A percentile compares a stretch with the other conserved stretches of the same genome.
These are phyloP conservation scores for Zeugodacus cucurbitae DNA, from an alignment of 1,140 invertebrate species.

Conservation along the genomic window DNA sequence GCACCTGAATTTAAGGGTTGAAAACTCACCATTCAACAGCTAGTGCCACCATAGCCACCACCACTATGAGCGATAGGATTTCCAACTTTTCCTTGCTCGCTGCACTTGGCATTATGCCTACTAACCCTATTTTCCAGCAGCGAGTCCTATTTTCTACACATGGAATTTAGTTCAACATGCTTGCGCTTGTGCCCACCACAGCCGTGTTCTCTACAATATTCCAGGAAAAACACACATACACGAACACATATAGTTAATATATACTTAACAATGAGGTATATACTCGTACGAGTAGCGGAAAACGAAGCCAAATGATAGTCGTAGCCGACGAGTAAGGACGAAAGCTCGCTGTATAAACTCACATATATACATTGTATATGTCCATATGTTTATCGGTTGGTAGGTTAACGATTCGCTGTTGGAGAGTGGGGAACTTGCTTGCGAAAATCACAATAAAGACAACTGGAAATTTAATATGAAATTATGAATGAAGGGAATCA, in stretches of 20 bases:
- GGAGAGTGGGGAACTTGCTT: not conserved
- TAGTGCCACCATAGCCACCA: not conserved
- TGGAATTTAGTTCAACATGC: conserved; percentile 35
- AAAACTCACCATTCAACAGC: conserved; percentile 16
- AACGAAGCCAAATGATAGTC: not conserved
- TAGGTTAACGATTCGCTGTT: not conserved
- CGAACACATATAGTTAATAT: not conserved
- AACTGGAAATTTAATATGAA: not conserved
- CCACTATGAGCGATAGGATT: not conserved
- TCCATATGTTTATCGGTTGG: not conserved
- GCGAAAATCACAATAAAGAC: not conserved
- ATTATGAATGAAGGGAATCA: not conserved
- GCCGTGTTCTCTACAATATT: not conserved
- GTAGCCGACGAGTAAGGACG: not conserved
- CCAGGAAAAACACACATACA: conserved; percentile 12
- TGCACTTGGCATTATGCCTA: conserved; percentile 66
- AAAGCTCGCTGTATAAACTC: not conserved
- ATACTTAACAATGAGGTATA: not conserved
- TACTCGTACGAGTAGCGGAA: not conserved
- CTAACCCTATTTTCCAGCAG: conserved; percentile 64
- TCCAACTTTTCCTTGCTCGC: conserved; percentile 54
- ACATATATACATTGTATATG: too few species aligned
- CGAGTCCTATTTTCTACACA: conserved; percentile 59
- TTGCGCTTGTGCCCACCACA: conserved; percentile 45
- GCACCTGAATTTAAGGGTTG: conserved; percentile 27